A percentile compares a stretch with the other conserved stretches of the same genome.
Evolutionary conservation across 1,140 invertebrate genomes (phyloP).

Genomic region (Drosophila sturtevanti): DNA sequence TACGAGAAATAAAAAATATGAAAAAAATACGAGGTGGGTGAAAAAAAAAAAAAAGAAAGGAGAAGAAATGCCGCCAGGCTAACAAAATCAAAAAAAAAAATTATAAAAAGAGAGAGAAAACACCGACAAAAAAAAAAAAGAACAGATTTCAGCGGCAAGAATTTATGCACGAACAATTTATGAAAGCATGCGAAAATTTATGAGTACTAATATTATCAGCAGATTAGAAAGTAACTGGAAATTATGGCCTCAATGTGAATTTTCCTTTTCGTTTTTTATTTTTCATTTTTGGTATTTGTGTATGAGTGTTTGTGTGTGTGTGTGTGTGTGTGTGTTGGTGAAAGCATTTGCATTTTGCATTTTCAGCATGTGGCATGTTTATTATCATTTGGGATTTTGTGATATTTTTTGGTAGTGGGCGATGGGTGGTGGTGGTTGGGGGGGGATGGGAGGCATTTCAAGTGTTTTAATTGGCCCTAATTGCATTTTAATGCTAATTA

Average conservation of each 20-base stretch:
- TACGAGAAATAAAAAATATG: neutral
- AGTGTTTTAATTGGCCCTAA: slow-evolving; percentile 57
- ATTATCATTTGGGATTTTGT: slow-evolving; percentile 44
- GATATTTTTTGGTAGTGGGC: slow-evolving; percentile 25
- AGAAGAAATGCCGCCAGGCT: neutral
- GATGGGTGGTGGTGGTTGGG: too few species aligned
- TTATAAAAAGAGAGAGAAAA: slow-evolving; percentile 7
- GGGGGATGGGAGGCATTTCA: slow-evolving; percentile 10
- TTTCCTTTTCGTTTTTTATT: slow-evolving; percentile 1
- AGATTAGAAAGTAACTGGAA: slow-evolving; percentile 66
- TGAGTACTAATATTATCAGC: slow-evolving; percentile 62
- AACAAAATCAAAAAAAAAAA: neutral
- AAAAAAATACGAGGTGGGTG: neutral
- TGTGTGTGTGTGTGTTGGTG: neutral
- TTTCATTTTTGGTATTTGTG: neutral
- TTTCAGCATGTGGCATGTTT: slow-evolving; percentile 46
- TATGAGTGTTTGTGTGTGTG: neutral
- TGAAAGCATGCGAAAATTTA: slow-evolving; percentile 63
- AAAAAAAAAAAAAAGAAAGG: neutral
- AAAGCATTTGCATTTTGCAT: slow-evolving; percentile 26
- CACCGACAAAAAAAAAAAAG: neutral
- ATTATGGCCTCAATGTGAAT: slow-evolving; percentile 45
- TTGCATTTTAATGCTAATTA: slow-evolving; percentile 59
- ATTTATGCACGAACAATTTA: slow-evolving; percentile 61
- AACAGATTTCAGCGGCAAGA: slow-evolving; percentile 49